These are phyloP conservation scores for Lochmaea crataegi DNA, from an alignment of 2,888 invertebrate genomes.

Conservation along the genomic window DNA sequence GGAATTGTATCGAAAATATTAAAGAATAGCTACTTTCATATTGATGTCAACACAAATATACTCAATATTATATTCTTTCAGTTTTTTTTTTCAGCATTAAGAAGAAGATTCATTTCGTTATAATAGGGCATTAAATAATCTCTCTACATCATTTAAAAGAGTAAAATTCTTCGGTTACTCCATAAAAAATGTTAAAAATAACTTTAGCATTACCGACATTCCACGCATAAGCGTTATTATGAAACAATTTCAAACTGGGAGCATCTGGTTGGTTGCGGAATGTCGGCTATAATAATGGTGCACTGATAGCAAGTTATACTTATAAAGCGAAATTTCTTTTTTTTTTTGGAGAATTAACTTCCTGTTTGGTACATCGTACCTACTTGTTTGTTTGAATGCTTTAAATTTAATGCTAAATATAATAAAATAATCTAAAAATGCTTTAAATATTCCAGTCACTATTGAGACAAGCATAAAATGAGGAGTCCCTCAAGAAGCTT, in stretches of 20 bases:
- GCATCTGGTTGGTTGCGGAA: slow-evolving; percentile 35
- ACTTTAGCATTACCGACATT: slow-evolving; percentile 26
- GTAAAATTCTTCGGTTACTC: not conserved
- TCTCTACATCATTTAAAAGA: slow-evolving; percentile 1
- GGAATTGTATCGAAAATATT: not conserved
- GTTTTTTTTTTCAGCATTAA: not conserved
- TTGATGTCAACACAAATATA: too few relatives aligned
- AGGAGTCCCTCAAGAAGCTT: too few relatives aligned
- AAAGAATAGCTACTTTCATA: too few relatives aligned
- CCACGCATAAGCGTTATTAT: slow-evolving; percentile 33
- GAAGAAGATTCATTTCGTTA: not conserved
- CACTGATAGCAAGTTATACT: slow-evolving; percentile 19
- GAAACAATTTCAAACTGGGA: slow-evolving; percentile 35
- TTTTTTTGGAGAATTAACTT: slow-evolving; percentile 3
- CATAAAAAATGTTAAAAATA: slow-evolving; percentile 17
- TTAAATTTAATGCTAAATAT: too few relatives aligned
- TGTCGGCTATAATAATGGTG: slow-evolving; percentile 20
- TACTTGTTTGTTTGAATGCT: too few relatives aligned
- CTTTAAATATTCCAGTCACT: too few relatives aligned
- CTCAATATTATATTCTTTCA: too few relatives aligned
- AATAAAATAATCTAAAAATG: too few relatives aligned
- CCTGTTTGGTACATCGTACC: not conserved
- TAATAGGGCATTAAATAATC: not conserved
- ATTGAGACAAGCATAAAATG: too few relatives aligned
- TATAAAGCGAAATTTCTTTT: not conserved